Conservation (phyloP, 2,113 vertebrate genomes). For the Columba janthina region DNA sequence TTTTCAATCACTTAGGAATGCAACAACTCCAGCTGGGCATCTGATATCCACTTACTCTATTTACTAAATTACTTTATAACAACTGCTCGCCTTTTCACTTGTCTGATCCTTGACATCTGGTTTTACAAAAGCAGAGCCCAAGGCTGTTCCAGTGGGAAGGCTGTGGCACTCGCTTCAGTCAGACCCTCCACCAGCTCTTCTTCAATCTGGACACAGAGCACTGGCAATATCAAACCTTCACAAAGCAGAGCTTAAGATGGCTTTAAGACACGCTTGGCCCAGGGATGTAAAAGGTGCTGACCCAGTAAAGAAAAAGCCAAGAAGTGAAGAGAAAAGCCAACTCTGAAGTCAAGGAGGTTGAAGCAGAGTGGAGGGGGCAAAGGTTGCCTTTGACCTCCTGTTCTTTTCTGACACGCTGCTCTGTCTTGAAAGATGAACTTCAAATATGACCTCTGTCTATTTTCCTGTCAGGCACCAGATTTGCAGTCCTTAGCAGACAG, state of each 20-base stretch:
- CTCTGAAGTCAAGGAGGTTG: not conserved
- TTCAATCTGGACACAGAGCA: not conserved
- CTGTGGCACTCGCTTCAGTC: not conserved
- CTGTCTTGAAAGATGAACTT: not conserved
- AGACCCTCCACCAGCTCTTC: not conserved
- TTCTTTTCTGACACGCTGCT: fast-evolving
- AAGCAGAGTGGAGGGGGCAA: not conserved
- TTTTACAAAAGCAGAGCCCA: not conserved
- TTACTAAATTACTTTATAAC: constrained; percentile 4
- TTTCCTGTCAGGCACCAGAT: not conserved
- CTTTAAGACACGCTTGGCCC: not conserved
- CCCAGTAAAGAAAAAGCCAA: not conserved
- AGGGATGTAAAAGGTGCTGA: not conserved
- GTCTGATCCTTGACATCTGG: not conserved
- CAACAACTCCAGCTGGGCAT: not conserved
- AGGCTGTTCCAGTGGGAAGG: not conserved
- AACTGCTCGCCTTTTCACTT: not conserved
- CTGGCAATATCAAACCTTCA: not conserved
- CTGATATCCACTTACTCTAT: constrained; percentile 18
- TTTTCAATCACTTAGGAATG: not conserved
- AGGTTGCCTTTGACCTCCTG: not conserved
- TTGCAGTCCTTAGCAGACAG: not conserved
- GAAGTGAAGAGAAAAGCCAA: not conserved
- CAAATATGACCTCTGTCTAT: not conserved
- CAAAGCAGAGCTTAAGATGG: not conserved